These are phyloP conservation scores for Jacana jacana DNA, from an alignment of 2,113 vertebrate genomes.

Conservation along the genomic window DNA sequence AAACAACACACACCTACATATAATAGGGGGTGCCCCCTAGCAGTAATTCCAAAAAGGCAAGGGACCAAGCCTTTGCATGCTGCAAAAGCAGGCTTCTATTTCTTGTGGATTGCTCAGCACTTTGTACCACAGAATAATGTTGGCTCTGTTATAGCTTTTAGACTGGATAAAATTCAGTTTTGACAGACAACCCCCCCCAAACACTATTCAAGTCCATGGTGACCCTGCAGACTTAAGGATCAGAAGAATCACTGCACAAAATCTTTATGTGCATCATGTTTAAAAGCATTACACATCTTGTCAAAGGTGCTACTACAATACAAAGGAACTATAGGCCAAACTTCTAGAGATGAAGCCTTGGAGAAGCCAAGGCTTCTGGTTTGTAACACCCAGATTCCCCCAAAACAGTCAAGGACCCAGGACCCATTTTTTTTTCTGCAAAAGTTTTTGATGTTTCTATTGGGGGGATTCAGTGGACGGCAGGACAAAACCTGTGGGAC, in stretches of 20 bases:
- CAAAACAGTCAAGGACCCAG: neutral
- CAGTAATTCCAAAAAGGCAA: neutral
- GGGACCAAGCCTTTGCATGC: fast-evolving
- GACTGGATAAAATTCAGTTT: neutral
- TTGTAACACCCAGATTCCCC: neutral
- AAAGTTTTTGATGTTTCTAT: neutral
- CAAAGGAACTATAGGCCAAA: neutral
- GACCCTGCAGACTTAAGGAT: neutral
- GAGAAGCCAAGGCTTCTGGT: neutral
- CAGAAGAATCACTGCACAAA: neutral
- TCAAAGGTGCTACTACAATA: fast-evolving
- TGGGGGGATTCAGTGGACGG: neutral
- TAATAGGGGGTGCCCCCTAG: fast-evolving
- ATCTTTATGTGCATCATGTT: fast-evolving
- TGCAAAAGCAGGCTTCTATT: neutral
- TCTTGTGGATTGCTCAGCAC: neutral
- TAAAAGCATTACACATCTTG: neutral
- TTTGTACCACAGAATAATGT: neutral
- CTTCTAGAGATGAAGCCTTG: neutral
- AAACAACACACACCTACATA: neutral
- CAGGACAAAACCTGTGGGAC: neutral
- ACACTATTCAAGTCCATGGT: neutral
- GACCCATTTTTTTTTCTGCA: neutral
- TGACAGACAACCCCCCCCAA: neutral
- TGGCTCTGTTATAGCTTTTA: neutral